These are phyloP conservation scores for Poeciliopsis infans DNA, from an alignment of 2,797 vertebrate species.

Conservation along the genomic window DNA sequence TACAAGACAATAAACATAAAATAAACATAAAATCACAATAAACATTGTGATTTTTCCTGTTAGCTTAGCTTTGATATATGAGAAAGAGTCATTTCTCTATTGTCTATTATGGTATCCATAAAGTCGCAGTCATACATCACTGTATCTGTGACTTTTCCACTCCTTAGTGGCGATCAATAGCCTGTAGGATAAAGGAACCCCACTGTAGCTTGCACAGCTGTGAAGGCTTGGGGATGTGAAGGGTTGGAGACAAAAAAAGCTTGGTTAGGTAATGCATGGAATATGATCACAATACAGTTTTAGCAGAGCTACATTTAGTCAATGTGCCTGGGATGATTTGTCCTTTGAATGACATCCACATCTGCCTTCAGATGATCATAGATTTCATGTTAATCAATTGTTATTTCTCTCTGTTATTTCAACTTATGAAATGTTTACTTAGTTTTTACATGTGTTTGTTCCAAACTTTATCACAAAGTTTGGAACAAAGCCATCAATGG, in stretches of 20 bases:
- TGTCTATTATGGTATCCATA: background rate
- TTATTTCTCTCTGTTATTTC: background rate
- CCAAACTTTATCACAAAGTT: background rate
- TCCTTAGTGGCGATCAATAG: conserved; percentile 61
- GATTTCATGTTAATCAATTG: background rate
- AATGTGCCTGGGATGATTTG: background rate
- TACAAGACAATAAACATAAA: background rate
- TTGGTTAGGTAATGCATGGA: conserved; percentile 46
- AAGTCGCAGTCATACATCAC: conserved; percentile 32
- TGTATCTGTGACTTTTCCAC: conserved; percentile 32
- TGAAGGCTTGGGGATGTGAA: conserved; percentile 51
- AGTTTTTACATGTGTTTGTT: background rate
- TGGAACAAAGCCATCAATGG: conserved; percentile 12
- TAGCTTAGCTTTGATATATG: conserved; percentile 9
- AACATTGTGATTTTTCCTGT: background rate
- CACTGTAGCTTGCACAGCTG: conserved; percentile 52
- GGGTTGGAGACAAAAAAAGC: conserved; percentile 57
- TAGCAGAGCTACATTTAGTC: conserved; percentile 60
- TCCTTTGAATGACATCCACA: background rate
- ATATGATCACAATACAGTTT: conserved; percentile 47
- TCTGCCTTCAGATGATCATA: background rate
- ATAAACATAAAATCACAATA: too few species aligned
- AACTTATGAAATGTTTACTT: background rate
- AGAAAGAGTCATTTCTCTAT: conserved; percentile 39
- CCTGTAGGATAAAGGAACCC: conserved; percentile 44